Base-by-base conservation (phyloP, 2,888 invertebrate species). In the Drosophila paramelanica region DNA sequence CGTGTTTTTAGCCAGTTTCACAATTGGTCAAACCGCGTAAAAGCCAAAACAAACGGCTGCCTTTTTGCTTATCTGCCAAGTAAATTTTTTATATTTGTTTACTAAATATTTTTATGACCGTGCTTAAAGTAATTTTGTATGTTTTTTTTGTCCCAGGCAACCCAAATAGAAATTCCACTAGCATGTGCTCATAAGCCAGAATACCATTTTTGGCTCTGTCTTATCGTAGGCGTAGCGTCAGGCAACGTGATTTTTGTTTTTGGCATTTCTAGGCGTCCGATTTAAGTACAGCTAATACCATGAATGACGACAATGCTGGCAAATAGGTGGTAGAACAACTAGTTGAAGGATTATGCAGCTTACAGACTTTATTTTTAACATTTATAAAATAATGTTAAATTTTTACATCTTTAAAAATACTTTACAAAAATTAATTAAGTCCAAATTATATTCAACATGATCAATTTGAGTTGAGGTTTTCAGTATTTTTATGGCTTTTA, bases 171-270 rank as follows among this genome's bases (percentile, higher is more conserved):
- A 83, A 87, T 83, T 83, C 79, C 84, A 67, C 11, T 20, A 31
- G 65, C 74, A 83, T 81, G 68, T 62, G 82, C 31, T 82, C 88
- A 82, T 65, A 51, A 55, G 25, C 56, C 56, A 60, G 41, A 71
- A 67, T 52, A 23, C 13, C n/a, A 41, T 46, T 56, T 27, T 42
- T 38, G 7, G 36, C 13, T 36, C 46, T 11, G 41, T 71, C 77
- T 79, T 79, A 76, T 77, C 79, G 43, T 58, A n/a, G 46, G 60
- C 52, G 57, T 43, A 43, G 42, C 43, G 59, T 47, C 31, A 23
- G 56, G 20, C 31, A 60, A 69, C 65, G 62, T 82, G 88, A 61
- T 67, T 68, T 75, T 64, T 36, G 14, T 36, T 49, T 41, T 60
- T 57, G 49, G 20, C 49, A 73, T 53, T 59, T 45, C 31, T 45